These are phyloP conservation scores for Drosophila cognata DNA, from an alignment of 2,888 invertebrate species.

Conservation along the genomic window DNA sequence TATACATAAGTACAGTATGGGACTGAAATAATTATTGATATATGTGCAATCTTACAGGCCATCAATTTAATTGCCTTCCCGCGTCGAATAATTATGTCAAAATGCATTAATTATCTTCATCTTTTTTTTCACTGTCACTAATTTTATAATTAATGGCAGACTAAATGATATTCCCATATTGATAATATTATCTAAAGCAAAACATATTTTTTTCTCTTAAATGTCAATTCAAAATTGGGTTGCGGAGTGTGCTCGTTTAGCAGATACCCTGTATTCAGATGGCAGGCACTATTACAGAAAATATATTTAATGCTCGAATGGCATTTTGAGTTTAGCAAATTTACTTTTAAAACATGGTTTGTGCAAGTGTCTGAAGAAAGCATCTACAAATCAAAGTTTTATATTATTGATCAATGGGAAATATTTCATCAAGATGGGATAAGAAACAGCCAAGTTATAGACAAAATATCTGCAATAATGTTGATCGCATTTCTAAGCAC, in stretches of 20 bases:
- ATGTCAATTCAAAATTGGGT: not conserved
- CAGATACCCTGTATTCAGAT: not conserved
- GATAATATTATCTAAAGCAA: not conserved
- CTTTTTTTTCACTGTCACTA: not conserved
- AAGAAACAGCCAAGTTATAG: not conserved
- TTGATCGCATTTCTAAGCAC: not conserved
- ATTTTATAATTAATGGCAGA: not conserved
- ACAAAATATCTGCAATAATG: not conserved
- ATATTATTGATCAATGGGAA: not conserved
- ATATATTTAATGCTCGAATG: not conserved
- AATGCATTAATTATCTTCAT: not conserved
- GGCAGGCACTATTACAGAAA: not conserved
- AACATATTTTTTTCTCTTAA: not conserved
- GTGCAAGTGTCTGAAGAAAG: not conserved
- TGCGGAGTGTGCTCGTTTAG: not conserved
- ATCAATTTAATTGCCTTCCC: not conserved
- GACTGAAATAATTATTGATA: slow-evolving; percentile 7
- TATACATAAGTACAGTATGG: not conserved
- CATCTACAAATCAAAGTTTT: not conserved
- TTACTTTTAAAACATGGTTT: not conserved
- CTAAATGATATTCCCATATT: not conserved
- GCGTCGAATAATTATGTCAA: not conserved
- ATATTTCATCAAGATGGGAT: not conserved
- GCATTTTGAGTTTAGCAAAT: not conserved
- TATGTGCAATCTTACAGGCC: not conserved